phyloP scores from a whole-genome alignment of 1,140 invertebrate species.

The Glomeris maerens region DNA sequence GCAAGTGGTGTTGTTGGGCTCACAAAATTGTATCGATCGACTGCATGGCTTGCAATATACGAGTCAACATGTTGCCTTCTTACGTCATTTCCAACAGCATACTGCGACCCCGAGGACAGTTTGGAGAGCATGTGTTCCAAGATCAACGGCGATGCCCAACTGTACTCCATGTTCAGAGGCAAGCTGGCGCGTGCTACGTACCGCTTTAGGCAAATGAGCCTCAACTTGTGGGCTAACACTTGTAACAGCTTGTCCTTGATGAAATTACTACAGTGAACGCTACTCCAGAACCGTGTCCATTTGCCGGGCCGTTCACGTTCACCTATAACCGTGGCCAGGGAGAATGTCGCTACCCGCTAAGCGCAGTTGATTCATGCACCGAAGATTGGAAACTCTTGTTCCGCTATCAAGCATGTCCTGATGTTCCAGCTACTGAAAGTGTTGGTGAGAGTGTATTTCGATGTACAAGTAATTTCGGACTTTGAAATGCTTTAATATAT shows the following conservation, averaged over 20 bases:
- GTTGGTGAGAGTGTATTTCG: slow-evolving; percentile 13
- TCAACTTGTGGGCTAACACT: not conserved
- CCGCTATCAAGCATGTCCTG: slow-evolving; percentile 10
- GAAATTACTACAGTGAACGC: slow-evolving; percentile 4
- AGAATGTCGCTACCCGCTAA: slow-evolving; percentile 8
- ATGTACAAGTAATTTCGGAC: no score
- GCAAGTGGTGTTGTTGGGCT: no score
- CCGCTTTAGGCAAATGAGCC: not conserved
- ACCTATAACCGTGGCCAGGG: slow-evolving; percentile 6
- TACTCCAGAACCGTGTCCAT: slow-evolving; percentile 4
- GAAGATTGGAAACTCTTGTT: slow-evolving; percentile 8
- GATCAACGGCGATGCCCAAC: slow-evolving; percentile 52
- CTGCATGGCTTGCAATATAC: no score
- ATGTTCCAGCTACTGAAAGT: slow-evolving; percentile 7
- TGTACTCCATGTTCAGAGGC: slow-evolving; percentile 58
- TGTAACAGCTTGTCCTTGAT: not conserved
- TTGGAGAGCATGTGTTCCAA: slow-evolving; percentile 44
- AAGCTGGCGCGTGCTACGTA: slow-evolving; percentile 38
- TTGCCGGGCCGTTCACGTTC: slow-evolving; percentile 13
- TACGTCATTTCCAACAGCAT: slow-evolving; percentile 33
- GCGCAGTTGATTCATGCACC: slow-evolving; percentile 8
- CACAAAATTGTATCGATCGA: no score
- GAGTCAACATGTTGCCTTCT: no score
- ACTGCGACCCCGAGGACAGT: slow-evolving; percentile 37
- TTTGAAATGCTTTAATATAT: no score